A percentile compares a stretch with the other conserved stretches of the same genome.
Evolutionary conservation across 2,888 invertebrate species (phyloP).

Genomic region (Reticulitermes lucifugus): DNA sequence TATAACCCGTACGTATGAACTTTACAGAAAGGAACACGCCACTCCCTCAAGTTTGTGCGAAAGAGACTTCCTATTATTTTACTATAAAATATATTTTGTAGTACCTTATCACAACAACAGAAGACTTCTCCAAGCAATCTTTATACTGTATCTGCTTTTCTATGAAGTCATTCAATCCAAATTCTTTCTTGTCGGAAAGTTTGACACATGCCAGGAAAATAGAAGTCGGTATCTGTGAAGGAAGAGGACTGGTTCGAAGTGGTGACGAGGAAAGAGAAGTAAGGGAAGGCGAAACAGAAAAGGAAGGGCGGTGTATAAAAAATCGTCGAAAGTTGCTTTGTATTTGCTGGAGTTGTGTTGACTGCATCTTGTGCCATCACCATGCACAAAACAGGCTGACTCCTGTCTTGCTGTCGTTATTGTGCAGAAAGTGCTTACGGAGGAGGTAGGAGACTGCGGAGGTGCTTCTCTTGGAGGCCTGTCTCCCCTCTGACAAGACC

Average conservation of each 20-base stretch:
- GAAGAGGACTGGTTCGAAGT: constrained; percentile 28
- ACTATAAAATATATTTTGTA: constrained; percentile 42
- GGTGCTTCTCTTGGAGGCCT: constrained; percentile 5
- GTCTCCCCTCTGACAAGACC: constrained; percentile 15
- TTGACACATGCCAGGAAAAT: constrained; percentile 50
- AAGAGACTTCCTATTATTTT: constrained; percentile 37
- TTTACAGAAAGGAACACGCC: background rate
- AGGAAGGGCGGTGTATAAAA: constrained; percentile 20
- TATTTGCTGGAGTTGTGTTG: constrained; percentile 45
- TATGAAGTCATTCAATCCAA: constrained; percentile 51
- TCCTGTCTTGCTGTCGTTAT: constrained; percentile 31
- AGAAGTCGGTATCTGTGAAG: constrained; percentile 48
- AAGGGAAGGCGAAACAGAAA: background rate
- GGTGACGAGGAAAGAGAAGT: constrained; percentile 39
- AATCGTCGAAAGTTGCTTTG: constrained; percentile 49
- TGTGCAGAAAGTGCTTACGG: constrained; percentile 40
- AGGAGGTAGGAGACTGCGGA: constrained; percentile 2
- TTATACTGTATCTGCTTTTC: constrained; percentile 42
- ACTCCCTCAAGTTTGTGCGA: background rate
- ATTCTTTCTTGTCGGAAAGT: constrained; percentile 48
- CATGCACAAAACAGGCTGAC: background rate
- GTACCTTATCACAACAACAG: constrained; percentile 44
- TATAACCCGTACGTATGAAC: background rate
- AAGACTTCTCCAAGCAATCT: constrained; percentile 46
- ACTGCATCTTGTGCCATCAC: background rate